Percentiles rank a stretch among this genome's conserved stretches.
phyloP scores from a whole-genome alignment of 1,140 invertebrate species.

The Anagrus nilaparvatae region DNA sequence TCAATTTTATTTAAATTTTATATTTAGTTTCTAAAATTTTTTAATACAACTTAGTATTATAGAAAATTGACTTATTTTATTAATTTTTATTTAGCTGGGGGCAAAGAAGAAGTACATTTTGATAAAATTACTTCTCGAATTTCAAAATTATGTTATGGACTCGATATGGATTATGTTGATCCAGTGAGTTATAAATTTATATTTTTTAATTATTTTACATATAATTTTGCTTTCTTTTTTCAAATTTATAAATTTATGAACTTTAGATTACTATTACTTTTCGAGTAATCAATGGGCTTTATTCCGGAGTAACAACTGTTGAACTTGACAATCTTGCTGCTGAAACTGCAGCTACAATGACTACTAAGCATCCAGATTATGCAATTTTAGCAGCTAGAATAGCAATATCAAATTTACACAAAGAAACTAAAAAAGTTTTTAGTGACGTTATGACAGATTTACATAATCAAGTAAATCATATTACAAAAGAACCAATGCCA shows the following conservation, averaged over 20 bases:
- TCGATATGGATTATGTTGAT: constrained; percentile 93
- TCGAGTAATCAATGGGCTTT: constrained; percentile 88
- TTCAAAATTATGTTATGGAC: constrained; percentile 88
- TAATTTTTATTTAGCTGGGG: constrained; percentile 56
- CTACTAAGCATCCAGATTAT: constrained; percentile 95
- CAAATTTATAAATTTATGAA: constrained; percentile 5
- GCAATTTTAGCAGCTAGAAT: constrained; percentile 90
- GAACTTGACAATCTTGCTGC: constrained; percentile 96
- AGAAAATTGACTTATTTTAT: not conserved
- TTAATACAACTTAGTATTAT: not conserved
- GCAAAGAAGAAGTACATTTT: constrained; percentile 88
- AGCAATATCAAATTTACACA: constrained; percentile 94
- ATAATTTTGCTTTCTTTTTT: not conserved
- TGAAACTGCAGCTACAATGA: constrained; percentile 93
- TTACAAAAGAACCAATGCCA: constrained; percentile 59
- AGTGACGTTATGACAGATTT: constrained; percentile 87
- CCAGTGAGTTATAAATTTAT: constrained; percentile 57
- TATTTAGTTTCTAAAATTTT: not conserved
- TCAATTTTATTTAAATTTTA: not conserved
- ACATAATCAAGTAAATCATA: constrained; percentile 63
- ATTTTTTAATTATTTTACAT: not conserved
- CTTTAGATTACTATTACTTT: constrained; percentile 67
- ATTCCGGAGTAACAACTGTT: constrained; percentile 91
- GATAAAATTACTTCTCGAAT: constrained; percentile 97
- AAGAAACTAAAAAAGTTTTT: constrained; percentile 87